Evolutionary conservation across 2,888 invertebrate species (phyloP).

Genomic region (Darwinula stevensoni): DNA sequence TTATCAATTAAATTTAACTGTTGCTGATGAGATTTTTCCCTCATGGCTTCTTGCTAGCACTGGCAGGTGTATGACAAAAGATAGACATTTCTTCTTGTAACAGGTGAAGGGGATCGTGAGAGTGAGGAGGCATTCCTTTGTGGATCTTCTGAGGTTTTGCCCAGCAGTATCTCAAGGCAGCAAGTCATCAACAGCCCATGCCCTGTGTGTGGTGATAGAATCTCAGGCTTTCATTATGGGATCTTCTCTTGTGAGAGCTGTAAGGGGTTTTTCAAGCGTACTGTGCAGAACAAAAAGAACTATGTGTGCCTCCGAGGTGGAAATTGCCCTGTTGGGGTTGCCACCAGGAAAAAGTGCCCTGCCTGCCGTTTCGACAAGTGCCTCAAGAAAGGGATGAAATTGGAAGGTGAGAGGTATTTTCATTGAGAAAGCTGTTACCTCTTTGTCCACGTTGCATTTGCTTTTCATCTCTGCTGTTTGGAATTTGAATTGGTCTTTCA

Average conservation of each 20-base stretch:
- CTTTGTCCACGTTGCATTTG: no score
- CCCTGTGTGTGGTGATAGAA: conserved; percentile 81
- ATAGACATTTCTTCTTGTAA: no score
- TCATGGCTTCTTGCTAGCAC: no score
- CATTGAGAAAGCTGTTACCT: no score
- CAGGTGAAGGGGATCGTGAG: no score
- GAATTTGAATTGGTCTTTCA: not conserved
- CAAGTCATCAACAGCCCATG: conserved; percentile 34
- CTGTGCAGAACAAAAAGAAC: conserved; percentile 92
- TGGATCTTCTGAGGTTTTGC: not conserved
- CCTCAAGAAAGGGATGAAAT: conserved; percentile 78
- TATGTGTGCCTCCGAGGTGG: conserved; percentile 75
- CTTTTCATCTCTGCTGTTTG: not conserved
- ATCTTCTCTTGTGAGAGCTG: conserved; percentile 94
- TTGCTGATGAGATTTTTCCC: no score
- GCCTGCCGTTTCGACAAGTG: conserved; percentile 91
- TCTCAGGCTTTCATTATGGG: conserved; percentile 89
- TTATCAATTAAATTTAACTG: no score
- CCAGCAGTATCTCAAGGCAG: not conserved
- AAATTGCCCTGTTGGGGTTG: conserved; percentile 66
- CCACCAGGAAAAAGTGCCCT: conserved; percentile 83
- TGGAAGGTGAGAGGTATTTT: conserved; percentile 33
- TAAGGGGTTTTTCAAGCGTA: conserved; percentile 91
- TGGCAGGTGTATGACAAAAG: no score
- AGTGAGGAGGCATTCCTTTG: not conserved